These are phyloP conservation scores for Centrocercus urophasianus DNA, from an alignment of 2,113 vertebrate genomes.

Conservation along the genomic window DNA sequence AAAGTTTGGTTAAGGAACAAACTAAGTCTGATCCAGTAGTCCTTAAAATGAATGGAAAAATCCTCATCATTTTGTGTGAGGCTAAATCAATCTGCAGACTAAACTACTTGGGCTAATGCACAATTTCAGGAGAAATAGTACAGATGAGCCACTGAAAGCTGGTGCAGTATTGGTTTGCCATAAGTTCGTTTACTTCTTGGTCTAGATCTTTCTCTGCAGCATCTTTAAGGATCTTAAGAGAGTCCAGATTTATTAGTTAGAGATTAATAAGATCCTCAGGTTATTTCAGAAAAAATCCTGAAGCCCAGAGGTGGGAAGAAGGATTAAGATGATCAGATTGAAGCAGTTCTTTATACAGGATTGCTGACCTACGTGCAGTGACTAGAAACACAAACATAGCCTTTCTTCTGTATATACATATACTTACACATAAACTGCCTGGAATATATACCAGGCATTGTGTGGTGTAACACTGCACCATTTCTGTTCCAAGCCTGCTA, in stretches of 20 bases:
- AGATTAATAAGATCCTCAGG: background rate
- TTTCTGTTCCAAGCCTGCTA: background rate
- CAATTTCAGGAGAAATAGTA: background rate
- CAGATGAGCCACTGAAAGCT: background rate
- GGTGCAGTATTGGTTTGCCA: background rate
- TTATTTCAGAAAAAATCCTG: constrained; percentile 7
- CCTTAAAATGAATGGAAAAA: constrained; percentile 38
- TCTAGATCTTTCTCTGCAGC: background rate
- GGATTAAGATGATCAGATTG: background rate
- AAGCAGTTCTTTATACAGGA: background rate
- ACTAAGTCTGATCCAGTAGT: constrained; percentile 10
- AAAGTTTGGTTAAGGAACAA: constrained; percentile 22
- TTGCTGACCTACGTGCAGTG: background rate
- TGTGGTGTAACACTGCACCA: background rate
- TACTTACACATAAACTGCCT: background rate
- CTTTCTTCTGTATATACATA: background rate
- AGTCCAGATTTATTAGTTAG: background rate
- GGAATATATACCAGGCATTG: background rate
- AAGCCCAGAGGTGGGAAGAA: background rate
- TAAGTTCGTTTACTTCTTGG: background rate
- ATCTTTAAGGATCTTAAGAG: background rate
- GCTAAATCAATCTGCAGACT: constrained; percentile 11
- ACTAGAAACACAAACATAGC: background rate
- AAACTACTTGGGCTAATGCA: constrained; percentile 9
- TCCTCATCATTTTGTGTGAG: background rate